Conservation (phyloP, 2,113 vertebrate genomes). For the Sminthopsis crassicaudata region DNA sequence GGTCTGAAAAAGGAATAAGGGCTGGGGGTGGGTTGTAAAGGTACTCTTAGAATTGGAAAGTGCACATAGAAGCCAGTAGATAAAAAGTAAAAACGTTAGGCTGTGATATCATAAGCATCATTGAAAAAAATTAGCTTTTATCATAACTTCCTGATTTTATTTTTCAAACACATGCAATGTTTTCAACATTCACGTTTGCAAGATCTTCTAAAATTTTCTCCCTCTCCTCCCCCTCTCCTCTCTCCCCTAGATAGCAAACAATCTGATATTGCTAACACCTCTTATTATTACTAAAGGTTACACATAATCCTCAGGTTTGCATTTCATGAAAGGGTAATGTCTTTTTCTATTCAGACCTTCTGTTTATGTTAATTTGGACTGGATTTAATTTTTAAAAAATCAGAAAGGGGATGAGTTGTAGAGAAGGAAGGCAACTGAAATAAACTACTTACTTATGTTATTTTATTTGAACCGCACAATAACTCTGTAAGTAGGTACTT, state of each 20-base stretch:
- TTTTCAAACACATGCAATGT: too few species aligned
- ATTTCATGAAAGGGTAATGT: neutral
- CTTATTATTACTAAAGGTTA: neutral
- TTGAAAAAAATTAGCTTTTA: slow-evolving; percentile 13
- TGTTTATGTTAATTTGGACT: neutral
- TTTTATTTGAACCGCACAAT: neutral
- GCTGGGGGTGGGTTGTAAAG: neutral
- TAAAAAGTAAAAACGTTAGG: neutral
- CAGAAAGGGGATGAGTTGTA: neutral
- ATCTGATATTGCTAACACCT: neutral
- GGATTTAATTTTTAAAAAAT: neutral
- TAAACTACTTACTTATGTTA: neutral
- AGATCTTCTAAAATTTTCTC: too few species aligned
- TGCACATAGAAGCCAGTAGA: slow-evolving; percentile 4
- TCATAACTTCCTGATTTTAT: neutral
- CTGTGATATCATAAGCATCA: slow-evolving; percentile 15
- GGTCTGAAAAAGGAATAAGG: neutral
- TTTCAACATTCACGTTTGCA: too few species aligned
- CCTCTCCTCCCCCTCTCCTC: too few species aligned
- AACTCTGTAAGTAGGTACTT: neutral
- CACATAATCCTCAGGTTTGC: neutral
- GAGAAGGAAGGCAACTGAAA: neutral
- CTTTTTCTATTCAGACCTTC: neutral
- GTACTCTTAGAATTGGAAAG: neutral
- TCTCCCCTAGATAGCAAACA: too few species aligned